These are phyloP conservation scores for Sitobion miscanthi DNA, from an alignment of 1,140 invertebrate species.

Conservation along the genomic window DNA sequence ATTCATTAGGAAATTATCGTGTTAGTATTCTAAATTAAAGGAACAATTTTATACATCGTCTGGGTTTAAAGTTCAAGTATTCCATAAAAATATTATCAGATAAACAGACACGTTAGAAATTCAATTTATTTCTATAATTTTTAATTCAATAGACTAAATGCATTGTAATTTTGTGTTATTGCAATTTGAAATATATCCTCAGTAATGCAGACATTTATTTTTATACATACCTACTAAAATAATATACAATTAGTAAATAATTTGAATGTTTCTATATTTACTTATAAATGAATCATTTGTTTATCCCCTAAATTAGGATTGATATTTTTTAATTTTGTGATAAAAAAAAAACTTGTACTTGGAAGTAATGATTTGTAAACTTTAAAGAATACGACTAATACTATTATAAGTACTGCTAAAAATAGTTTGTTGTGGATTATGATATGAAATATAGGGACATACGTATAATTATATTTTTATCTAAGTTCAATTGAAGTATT, in stretches of 20 bases:
- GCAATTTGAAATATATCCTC: neutral
- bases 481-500: neutral
- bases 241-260: neutral
- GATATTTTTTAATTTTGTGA: too few species aligned
- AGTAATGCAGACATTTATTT: neutral
- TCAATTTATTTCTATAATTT: neutral
- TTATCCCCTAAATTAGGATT: neutral
- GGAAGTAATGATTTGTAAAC: neutral
- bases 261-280: neutral
- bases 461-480: neutral
- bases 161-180: neutral
- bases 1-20: neutral
- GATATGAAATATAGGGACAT: neutral
- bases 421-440: neutral
- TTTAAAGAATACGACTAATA: neutral
- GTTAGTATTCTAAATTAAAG: neutral
- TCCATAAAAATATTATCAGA: neutral
- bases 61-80: slow-evolving; percentile 27
- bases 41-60: neutral
- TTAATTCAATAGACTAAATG: neutral
- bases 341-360: neutral
- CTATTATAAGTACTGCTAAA: neutral
- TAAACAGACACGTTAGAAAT: neutral
- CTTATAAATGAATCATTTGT: neutral
- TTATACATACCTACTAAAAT: neutral